phyloP scores from a whole-genome alignment of 2,797 vertebrate genomes.

The Lates japonicus region DNA sequence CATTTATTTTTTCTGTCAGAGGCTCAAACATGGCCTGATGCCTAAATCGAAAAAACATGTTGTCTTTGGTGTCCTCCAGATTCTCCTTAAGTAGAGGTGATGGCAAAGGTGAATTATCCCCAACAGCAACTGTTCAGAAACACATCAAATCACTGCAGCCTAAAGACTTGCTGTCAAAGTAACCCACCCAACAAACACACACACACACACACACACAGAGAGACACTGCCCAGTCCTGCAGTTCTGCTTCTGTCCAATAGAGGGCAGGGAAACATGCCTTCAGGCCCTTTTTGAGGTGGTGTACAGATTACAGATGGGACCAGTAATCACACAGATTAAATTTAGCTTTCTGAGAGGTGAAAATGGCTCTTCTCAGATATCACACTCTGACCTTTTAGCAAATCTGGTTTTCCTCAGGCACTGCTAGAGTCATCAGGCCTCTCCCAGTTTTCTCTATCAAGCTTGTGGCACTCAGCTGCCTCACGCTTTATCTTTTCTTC shows the following conservation, averaged over 20 bases:
- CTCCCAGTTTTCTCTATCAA: slow-evolving; percentile 27
- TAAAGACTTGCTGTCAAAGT: background rate
- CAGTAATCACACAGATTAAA: slow-evolving; percentile 52
- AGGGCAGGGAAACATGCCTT: slow-evolving; percentile 27
- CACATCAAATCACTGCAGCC: background rate
- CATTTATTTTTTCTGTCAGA: slow-evolving; percentile 2
- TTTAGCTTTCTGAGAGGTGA: slow-evolving; percentile 51
- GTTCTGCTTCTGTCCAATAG: slow-evolving; percentile 38
- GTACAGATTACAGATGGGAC: slow-evolving; percentile 30
- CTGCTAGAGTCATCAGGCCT: slow-evolving; percentile 21
- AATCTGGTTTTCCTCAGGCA: slow-evolving; percentile 37
- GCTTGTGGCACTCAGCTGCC: slow-evolving; percentile 14
- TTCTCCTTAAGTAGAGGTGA: background rate
- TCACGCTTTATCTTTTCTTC: slow-evolving; percentile 20
- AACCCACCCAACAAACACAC: background rate
- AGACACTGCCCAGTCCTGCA: background rate
- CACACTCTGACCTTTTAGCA: slow-evolving; percentile 57
- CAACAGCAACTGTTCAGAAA: background rate
- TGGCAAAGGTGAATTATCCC: background rate
- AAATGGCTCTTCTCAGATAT: slow-evolving; percentile 58
- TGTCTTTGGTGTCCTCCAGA: background rate
- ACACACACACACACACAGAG: no score
- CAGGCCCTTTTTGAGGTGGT: background rate
- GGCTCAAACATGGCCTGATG: background rate
- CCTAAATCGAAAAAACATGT: background rate